Percentiles rank a stretch among this genome's conserved stretches.
phyloP scores from a whole-genome alignment of 1,140 invertebrate genomes.

The Lasaia peninsularis region DNA sequence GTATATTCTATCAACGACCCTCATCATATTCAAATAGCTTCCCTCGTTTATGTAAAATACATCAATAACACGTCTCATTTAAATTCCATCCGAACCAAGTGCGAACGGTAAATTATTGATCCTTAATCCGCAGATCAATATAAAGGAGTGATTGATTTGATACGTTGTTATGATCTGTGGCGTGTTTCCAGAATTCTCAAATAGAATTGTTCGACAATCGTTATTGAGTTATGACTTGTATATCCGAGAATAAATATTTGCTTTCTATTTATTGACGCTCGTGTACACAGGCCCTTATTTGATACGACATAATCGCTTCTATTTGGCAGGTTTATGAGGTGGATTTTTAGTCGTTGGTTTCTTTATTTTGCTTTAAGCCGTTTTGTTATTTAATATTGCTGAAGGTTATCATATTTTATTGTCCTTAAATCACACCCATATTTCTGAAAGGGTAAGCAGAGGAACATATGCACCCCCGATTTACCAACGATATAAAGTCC shows the following conservation, averaged over 20 bases:
- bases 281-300: not conserved
- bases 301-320: not conserved
- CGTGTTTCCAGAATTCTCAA: conserved; percentile 46
- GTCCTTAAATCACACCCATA: too few relatives aligned
- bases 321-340: not conserved
- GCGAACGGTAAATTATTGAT: conserved; percentile 4
- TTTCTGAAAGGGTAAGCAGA: too few relatives aligned
- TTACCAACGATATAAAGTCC: too few relatives aligned
- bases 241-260: conserved; percentile 22
- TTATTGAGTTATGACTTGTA: conserved; percentile 37
- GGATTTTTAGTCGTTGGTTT: not conserved
- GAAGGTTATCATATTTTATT: too few relatives aligned
- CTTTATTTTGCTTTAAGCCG: not conserved
- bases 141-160: conserved; percentile 31
- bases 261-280: not conserved
- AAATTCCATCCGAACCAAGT: conserved; percentile 2
- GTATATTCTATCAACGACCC: not conserved
- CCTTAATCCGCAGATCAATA: conserved; percentile 23
- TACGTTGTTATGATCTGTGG: conserved; percentile 43
- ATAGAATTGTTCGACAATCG: conserved; percentile 32
- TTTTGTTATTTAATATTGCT: too few relatives aligned
- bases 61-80: conserved; percentile 2
- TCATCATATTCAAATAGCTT: conserved; percentile 4
- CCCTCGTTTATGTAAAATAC: conserved; percentile 9
- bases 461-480: too few relatives aligned